A percentile compares a stretch with the other conserved stretches of the same genome.
Conservation (phyloP, 2,797 vertebrate genomes). For the Poecile montanus region DNA sequence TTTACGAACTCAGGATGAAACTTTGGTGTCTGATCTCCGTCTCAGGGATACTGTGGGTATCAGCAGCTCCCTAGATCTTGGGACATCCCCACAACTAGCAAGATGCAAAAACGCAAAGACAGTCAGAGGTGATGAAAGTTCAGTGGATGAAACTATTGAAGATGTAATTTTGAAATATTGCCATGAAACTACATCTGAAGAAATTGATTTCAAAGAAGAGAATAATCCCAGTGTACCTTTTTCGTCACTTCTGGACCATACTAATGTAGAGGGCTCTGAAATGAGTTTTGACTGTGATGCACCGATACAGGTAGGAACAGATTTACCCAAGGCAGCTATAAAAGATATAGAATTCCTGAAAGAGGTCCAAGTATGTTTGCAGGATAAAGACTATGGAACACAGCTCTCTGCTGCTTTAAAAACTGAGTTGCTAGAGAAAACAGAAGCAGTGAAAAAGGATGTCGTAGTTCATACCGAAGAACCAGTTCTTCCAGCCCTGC, state of each 20-base stretch:
- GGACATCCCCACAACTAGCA: conserved; percentile 44
- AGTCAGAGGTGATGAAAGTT: conserved; percentile 50
- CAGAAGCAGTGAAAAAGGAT: not conserved
- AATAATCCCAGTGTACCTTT: conserved; percentile 78
- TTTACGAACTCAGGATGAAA: conserved; percentile 73
- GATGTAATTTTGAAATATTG: conserved; percentile 83
- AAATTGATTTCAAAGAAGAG: conserved; percentile 64
- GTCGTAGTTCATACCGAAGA: conserved; percentile 61
- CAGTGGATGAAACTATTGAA: conserved; percentile 81
- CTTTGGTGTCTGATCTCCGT: conserved; percentile 51
- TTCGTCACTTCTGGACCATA: conserved; percentile 70
- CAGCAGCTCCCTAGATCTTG: conserved; percentile 38
- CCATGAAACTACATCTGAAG: conserved; percentile 60
- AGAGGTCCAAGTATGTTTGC: conserved; percentile 79
- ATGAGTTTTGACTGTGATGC: conserved; percentile 83
- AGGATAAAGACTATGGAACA: conserved; percentile 80
- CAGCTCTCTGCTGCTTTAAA: conserved; percentile 79
- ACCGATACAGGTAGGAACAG: conserved; percentile 73
- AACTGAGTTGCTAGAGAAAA: conserved; percentile 12
- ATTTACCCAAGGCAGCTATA: conserved; percentile 58
- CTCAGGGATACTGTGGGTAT: conserved; percentile 60
- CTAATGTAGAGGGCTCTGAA: conserved; percentile 72
- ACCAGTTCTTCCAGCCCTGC: conserved; percentile 81
- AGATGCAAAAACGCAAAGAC: conserved; percentile 25
- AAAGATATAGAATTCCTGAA: conserved; percentile 78